Conservation (phyloP, 2,797 vertebrate genomes). For the Choloepus didactylus region DNA sequence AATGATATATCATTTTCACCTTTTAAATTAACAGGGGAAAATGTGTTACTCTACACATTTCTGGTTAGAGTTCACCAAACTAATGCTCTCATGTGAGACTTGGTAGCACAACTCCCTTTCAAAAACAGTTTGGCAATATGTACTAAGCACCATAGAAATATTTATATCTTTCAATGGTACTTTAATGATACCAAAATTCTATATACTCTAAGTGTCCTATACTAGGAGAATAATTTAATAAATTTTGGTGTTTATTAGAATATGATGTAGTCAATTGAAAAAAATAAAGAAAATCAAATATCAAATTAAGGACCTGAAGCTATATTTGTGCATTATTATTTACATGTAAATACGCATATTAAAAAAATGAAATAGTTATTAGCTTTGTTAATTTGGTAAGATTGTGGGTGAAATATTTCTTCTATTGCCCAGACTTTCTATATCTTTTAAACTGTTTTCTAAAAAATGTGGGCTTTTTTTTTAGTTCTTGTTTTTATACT, state of each 20-base stretch:
- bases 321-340: neutral
- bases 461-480: neutral
- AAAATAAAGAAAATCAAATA: constrained; percentile 41
- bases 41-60: neutral
- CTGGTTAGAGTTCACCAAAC: constrained; percentile 35
- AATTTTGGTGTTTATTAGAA: constrained; percentile 8
- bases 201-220: neutral
- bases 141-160: constrained; percentile 36
- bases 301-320: constrained; percentile 5
- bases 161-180: constrained; percentile 15
- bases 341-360: constrained; percentile 6
- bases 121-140: constrained; percentile 24
- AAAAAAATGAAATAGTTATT: constrained; percentile 55
- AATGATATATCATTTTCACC: neutral
- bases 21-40: constrained; percentile 40
- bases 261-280: constrained; percentile 46
- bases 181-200: constrained; percentile 53
- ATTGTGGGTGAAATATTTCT: constrained; percentile 29
- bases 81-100: neutral
- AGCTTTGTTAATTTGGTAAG: neutral
- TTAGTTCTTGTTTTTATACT: constrained; percentile 21
- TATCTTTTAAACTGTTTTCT: constrained; percentile 46
- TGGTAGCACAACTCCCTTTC: neutral
- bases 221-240: constrained; percentile 6
- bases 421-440: neutral